Evolutionary conservation across 2,888 invertebrate genomes (phyloP), one percentile per base, ranked within the genome.

Genomic region (Drosophila acutilabella): DNA sequence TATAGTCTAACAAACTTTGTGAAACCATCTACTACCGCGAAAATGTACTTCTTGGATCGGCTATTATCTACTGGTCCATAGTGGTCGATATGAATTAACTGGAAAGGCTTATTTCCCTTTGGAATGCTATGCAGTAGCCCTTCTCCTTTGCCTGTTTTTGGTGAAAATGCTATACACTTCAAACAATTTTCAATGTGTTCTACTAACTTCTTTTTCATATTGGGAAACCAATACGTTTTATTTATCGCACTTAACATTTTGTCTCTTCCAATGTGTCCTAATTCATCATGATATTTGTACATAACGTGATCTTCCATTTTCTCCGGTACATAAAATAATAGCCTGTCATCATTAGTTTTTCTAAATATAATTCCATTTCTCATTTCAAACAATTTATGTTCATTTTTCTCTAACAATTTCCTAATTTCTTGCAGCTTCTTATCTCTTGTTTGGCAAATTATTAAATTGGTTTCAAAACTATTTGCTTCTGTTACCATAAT

Each of bases 171-270:
- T 30, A 52, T 40, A 10, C 44, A 66, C 14, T 66, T 54, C 2
- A 66, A 23, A 33, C 53, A 66, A 47, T 64, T 64, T 7, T 59
- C 41, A 18, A 40, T 40, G 20, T 58, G 54, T 3, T 57, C 11
- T 13, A 13, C 7, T 13, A 33, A 20, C 14, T 61, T 67, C 2
- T 0, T 14, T 42, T 54, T 62, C 90, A 93, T 90, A 10, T 84
- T 83, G 0, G 90, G 89, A 60, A 93, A 93, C 91, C 91, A 93
- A 71, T 91, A 93, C 7, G 76, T 71, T 41, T 80, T 51, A 20
- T 16, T 41, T 4, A 75, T 38, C 10, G 56, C 36, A 38, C 18
- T n/a, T 23, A 10, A 40, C 30, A 53, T 53, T 36, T 56, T 53
- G 4, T 42, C 42, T 11, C 36, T 71, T 52, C 67, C 71, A n/a